phyloP scores from a whole-genome alignment of 2,888 invertebrate genomes.

The Tetragonula carbonaria region DNA sequence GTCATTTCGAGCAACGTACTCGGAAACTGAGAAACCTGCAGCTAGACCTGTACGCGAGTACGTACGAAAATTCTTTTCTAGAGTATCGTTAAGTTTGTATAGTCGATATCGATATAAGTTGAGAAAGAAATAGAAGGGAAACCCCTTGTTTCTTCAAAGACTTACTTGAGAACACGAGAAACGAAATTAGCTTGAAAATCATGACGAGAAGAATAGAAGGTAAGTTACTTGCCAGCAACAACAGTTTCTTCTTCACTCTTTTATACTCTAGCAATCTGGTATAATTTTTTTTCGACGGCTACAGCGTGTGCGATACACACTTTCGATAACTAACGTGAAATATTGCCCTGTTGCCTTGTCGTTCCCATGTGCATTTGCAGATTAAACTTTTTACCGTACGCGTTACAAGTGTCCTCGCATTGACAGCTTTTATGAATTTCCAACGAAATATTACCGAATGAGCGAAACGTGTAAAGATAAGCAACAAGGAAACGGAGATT shows the following conservation, averaged over 20 bases:
- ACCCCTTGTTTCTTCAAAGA: not conserved
- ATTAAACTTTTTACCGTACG: not conserved
- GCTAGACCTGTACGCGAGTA: not conserved
- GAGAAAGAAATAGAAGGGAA: not conserved
- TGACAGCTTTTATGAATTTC: not conserved
- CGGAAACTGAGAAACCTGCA: not conserved
- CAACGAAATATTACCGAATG: not conserved
- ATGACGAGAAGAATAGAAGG: conserved; percentile 22
- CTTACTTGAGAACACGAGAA: conserved; percentile 51
- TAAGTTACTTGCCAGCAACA: not conserved
- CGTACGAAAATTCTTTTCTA: not conserved
- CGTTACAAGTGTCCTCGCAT: not conserved
- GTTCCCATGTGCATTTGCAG: not conserved
- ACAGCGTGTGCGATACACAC: not conserved
- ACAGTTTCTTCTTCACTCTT: not conserved
- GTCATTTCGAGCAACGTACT: not conserved
- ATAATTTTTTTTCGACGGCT: not conserved
- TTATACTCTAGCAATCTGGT: conserved; percentile 7
- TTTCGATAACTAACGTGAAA: conserved; percentile 29
- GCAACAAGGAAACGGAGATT: not conserved
- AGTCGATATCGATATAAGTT: not conserved
- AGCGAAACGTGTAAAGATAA: not conserved
- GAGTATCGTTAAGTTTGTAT: not conserved
- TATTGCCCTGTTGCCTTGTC: conserved; percentile 19
- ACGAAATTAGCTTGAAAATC: conserved; percentile 33